phyloP scores from a whole-genome alignment of 2,113 vertebrate species.

The Entelurus aequoreus region DNA sequence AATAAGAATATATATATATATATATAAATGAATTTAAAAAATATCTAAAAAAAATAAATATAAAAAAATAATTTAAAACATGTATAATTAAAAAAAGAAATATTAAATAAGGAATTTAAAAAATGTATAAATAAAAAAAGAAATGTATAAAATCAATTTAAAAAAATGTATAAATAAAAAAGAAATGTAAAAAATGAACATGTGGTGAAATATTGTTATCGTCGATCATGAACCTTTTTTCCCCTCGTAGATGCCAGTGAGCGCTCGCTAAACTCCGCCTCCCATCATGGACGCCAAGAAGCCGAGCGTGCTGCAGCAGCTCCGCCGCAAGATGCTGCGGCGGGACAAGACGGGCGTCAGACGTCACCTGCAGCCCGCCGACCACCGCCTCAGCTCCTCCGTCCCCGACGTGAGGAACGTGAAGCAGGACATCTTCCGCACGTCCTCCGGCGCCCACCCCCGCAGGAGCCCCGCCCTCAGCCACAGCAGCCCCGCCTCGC shows the following conservation, averaged over 20 bases:
- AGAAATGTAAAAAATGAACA: no score
- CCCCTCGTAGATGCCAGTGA: conserved; percentile 25
- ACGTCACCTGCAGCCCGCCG: conserved; percentile 14
- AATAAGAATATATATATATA: no score
- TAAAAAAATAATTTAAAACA: no score
- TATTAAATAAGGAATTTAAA: no score
- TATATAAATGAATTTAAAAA: no score
- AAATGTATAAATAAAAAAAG: no score
- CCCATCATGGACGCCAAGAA: conserved; percentile 62
- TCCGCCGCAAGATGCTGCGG: conserved; percentile 58
- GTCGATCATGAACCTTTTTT: not conserved
- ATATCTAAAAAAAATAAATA: no score
- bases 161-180: no score
- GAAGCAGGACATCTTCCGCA: not conserved
- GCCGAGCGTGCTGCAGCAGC: conserved; percentile 43
- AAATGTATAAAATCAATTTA: no score
- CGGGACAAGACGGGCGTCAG: conserved; percentile 20
- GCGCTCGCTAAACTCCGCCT: conserved; percentile 1
- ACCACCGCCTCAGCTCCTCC: conserved; percentile 52
- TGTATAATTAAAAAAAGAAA: no score
- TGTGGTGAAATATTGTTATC: not conserved
- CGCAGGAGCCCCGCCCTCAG: conserved; percentile 5
- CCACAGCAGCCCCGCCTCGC: conserved; percentile 35
- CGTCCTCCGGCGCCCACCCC: not conserved
- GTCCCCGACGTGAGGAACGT: conserved; percentile 46